Conservation (phyloP, 2,797 vertebrate species). For the Acanthis flammea region DNA sequence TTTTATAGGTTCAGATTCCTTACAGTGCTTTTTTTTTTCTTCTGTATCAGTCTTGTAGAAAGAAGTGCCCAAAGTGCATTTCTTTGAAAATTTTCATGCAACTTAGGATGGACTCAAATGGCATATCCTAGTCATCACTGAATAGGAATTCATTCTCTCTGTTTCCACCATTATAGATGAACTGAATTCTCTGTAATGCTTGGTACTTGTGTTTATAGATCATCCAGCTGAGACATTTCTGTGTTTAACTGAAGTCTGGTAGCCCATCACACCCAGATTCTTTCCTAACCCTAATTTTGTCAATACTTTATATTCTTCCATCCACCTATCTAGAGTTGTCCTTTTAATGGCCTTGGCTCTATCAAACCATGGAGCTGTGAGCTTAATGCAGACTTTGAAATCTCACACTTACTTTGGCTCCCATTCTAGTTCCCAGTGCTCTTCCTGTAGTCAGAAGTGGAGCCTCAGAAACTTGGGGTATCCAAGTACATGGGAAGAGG, state of each 20-base stretch:
- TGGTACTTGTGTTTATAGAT: background rate
- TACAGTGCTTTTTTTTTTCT: background rate
- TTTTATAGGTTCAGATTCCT: background rate
- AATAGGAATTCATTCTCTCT: background rate
- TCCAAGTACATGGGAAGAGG: rapidly evolving
- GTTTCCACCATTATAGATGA: background rate
- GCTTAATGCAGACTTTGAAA: background rate
- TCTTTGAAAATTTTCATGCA: background rate
- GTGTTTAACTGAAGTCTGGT: background rate
- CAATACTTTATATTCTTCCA: background rate
- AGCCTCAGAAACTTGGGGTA: background rate
- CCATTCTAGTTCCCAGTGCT: background rate
- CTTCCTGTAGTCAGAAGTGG: background rate
- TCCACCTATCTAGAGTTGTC: background rate
- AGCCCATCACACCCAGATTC: background rate
- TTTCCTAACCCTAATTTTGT: background rate
- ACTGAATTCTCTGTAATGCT: background rate
- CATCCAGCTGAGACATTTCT: background rate
- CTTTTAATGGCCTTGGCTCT: background rate
- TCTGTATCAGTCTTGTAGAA: background rate
- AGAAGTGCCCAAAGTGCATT: background rate
- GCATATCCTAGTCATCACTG: background rate
- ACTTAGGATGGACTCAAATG: background rate
- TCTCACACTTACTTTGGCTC: background rate
- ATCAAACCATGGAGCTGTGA: background rate